Conservation (phyloP, 1,140 invertebrate genomes). For the Homarus americanus region DNA sequence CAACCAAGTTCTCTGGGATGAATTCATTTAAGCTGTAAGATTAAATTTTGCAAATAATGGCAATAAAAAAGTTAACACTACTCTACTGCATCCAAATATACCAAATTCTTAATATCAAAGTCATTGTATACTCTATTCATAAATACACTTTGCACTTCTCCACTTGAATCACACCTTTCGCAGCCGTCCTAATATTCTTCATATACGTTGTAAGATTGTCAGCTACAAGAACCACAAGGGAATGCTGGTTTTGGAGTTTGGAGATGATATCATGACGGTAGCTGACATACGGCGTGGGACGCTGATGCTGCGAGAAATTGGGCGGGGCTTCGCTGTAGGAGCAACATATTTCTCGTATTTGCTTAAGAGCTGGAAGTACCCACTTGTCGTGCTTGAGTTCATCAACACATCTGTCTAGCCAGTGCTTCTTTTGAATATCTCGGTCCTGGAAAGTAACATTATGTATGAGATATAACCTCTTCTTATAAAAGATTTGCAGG, state of each 20-base stretch:
- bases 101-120: too few relatives aligned
- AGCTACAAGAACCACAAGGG: constrained; percentile 94
- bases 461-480: too few relatives aligned
- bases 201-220: constrained; percentile 96
- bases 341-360: constrained; percentile 97
- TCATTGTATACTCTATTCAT: too few relatives aligned
- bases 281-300: constrained; percentile 77
- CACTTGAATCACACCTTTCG: constrained; percentile 82
- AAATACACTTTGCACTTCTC: too few relatives aligned
- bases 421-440: constrained; percentile 96
- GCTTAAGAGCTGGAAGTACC: constrained; percentile 96
- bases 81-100: too few relatives aligned
- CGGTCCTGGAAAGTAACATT: constrained; percentile 84
- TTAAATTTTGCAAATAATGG: too few relatives aligned
- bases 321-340: constrained; percentile 90
- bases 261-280: constrained; percentile 90
- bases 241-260: constrained; percentile 93
- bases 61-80: too few relatives aligned
- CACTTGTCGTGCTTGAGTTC: constrained; percentile 94
- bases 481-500: too few relatives aligned
- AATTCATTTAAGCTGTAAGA: too few relatives aligned
- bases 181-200: constrained; percentile 87
- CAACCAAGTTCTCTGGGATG: too few relatives aligned
- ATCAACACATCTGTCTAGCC: constrained; percentile 97
- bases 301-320: constrained; percentile 82